Evolutionary conservation across 2,113 vertebrate genomes (phyloP).

Genomic region (Hemiscyllium ocellatum): DNA sequence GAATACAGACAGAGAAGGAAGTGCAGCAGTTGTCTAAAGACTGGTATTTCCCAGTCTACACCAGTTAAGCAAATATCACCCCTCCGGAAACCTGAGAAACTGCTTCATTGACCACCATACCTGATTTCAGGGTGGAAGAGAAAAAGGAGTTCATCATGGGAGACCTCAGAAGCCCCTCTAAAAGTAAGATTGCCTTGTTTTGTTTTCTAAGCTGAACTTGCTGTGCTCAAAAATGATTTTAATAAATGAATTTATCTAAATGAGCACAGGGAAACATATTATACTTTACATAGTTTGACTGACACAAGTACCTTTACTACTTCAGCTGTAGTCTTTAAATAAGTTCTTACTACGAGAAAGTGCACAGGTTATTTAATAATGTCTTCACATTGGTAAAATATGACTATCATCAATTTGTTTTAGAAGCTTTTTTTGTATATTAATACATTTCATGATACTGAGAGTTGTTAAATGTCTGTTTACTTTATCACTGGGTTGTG

Average conservation of each 20-base stretch:
- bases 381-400: background rate
- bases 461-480: background rate
- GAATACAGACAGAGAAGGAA: background rate
- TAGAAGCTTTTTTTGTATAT: background rate
- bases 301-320: background rate
- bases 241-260: background rate
- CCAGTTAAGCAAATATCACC: background rate
- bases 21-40: background rate
- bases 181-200: slow-evolving; percentile 4
- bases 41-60: background rate
- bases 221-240: background rate
- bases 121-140: background rate
- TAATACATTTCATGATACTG: background rate
- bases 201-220: background rate
- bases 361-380: background rate
- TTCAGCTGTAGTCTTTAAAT: background rate
- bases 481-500: background rate
- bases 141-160: background rate
- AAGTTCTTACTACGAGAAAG: background rate
- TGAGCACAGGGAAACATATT: background rate
- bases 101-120: background rate
- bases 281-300: background rate
- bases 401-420: background rate
- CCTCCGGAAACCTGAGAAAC: background rate
- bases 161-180: background rate